phyloP scores from a whole-genome alignment of 2,888 invertebrate species.

The Drosophila meridiana region DNA sequence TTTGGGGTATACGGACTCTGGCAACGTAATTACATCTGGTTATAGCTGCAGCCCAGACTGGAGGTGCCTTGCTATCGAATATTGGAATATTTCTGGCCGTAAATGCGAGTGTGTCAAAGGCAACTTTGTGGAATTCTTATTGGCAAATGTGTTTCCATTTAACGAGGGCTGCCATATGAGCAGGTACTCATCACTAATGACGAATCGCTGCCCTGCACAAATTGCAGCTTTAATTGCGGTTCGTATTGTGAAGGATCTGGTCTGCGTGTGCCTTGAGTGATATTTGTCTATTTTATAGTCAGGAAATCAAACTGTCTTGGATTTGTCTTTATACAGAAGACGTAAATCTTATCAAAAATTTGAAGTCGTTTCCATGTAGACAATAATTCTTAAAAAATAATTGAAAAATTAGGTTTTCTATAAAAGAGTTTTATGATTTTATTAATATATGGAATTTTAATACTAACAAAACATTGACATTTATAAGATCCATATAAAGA shows the following conservation, averaged over 20 bases:
- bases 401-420: too few relatives aligned
- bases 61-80: not conserved
- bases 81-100: not conserved
- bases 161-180: conserved; percentile 1
- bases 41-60: not conserved
- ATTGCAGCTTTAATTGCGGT: not conserved
- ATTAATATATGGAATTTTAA: too few relatives aligned
- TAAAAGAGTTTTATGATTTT: too few relatives aligned
- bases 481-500: too few relatives aligned
- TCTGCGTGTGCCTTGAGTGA: not conserved
- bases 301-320: not conserved
- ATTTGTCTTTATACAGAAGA: too few relatives aligned
- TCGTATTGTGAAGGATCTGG: not conserved
- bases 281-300: not conserved
- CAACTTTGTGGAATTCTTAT: conserved; percentile 3
- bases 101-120: not conserved
- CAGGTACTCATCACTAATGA: not conserved
- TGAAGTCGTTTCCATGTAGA: too few relatives aligned
- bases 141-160: conserved; percentile 8
- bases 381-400: too few relatives aligned
- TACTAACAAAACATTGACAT: too few relatives aligned
- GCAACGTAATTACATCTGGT: not conserved
- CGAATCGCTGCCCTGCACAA: not conserved
- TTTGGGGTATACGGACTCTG: conserved; percentile 20
- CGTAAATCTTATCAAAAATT: too few relatives aligned